These are phyloP conservation scores for Alcis repandata DNA, from an alignment of 2,888 invertebrate species.

Conservation along the genomic window DNA sequence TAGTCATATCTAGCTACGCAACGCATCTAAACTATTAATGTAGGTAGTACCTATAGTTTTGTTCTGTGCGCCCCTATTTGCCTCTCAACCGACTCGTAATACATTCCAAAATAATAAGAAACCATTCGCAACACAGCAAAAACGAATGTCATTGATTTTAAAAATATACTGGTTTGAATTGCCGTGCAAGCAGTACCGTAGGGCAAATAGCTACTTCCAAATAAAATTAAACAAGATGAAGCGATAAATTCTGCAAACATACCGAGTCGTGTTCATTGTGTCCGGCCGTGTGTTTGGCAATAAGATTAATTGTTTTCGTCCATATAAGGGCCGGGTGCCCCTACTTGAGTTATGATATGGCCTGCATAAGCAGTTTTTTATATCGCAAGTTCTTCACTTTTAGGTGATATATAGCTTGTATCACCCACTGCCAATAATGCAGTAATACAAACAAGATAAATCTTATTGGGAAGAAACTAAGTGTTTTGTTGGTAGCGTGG, in stretches of 20 bases:
- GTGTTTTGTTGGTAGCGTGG: constrained; percentile 21
- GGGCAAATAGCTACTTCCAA: constrained; percentile 37
- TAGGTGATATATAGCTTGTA: constrained; percentile 57
- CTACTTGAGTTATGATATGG: constrained; percentile 65
- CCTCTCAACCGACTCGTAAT: too few relatives aligned
- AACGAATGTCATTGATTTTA: too few relatives aligned
- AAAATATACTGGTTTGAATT: too few relatives aligned
- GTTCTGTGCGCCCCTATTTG: too few relatives aligned
- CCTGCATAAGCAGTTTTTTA: constrained; percentile 62
- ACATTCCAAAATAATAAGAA: too few relatives aligned
- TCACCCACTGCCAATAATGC: constrained; percentile 60
- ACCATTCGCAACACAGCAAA: too few relatives aligned
- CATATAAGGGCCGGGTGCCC: constrained; percentile 61
- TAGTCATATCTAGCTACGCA: too few relatives aligned
- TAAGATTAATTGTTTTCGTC: constrained; percentile 71
- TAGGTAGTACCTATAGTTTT: too few relatives aligned
- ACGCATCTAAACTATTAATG: too few relatives aligned
- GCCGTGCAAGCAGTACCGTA: constrained; percentile 6
- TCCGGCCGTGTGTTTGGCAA: constrained; percentile 63
- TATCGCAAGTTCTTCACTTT: constrained; percentile 52
- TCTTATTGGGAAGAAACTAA: constrained; percentile 38
- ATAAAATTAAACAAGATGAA: constrained; percentile 55
- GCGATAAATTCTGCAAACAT: constrained; percentile 59
- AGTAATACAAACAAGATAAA: constrained; percentile 68
- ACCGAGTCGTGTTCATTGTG: constrained; percentile 58